Conservation (phyloP, 2,113 vertebrate genomes). For the Gobius niger region DNA sequence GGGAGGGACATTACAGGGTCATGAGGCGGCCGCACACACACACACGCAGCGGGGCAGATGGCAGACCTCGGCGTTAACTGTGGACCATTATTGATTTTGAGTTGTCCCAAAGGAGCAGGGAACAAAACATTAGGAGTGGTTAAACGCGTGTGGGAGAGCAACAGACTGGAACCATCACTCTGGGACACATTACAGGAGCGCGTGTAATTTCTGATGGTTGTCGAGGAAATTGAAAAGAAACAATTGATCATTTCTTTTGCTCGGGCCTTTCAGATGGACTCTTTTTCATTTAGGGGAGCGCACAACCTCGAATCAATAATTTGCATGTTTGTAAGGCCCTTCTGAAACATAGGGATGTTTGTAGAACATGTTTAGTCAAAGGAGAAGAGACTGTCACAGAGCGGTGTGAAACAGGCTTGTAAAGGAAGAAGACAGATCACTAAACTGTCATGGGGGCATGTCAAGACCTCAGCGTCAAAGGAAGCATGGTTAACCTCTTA, state of each 20-base stretch:
- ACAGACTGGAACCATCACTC: conserved; percentile 29
- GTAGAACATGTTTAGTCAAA: too few relatives aligned
- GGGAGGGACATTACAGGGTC: conserved; percentile 32
- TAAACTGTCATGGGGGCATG: too few relatives aligned
- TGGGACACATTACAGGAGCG: conserved; percentile 13
- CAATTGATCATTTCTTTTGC: neutral
- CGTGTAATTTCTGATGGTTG: neutral
- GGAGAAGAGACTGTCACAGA: too few relatives aligned
- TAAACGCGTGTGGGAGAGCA: conserved; percentile 32
- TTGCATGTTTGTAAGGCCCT: neutral
- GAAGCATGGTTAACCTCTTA: too few relatives aligned
- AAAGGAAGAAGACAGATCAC: too few relatives aligned
- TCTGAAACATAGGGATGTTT: too few relatives aligned
- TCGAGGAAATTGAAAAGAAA: neutral
- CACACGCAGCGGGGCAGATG: conserved; percentile 72
- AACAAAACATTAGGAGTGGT: conserved; percentile 59
- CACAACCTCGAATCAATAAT: neutral
- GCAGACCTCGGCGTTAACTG: conserved; percentile 72
- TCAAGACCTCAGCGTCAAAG: too few relatives aligned
- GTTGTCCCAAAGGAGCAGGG: conserved; percentile 52
- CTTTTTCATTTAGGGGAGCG: neutral
- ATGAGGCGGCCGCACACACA: conserved; percentile 65
- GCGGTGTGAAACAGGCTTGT: too few relatives aligned
- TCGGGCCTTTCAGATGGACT: neutral
- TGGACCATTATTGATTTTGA: conserved; percentile 74